phyloP scores from a whole-genome alignment of 1,140 invertebrate genomes.

The Neodiprion lecontei region DNA sequence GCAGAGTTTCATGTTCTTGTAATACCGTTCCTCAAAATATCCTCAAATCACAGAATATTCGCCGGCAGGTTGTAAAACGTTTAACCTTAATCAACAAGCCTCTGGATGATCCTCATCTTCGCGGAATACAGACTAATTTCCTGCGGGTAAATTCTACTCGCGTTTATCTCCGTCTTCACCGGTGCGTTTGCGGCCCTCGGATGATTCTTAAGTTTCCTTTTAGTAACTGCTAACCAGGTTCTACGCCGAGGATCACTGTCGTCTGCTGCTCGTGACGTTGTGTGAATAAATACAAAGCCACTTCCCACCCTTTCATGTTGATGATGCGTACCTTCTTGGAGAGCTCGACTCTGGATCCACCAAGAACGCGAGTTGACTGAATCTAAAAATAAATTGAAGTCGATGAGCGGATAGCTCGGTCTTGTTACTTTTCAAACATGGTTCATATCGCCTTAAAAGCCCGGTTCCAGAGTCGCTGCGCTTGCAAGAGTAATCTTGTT shows the following conservation, averaged over 20 bases:
- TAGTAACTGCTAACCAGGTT: conserved; percentile 29
- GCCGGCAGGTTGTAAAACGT: too few species aligned
- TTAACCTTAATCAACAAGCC: too few species aligned
- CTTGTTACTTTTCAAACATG: neutral
- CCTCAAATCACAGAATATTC: neutral
- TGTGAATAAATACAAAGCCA: conserved; percentile 46
- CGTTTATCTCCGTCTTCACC: too few species aligned
- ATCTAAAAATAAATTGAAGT: neutral
- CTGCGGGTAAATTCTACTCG: too few species aligned
- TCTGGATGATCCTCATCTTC: too few species aligned
- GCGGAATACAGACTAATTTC: too few species aligned
- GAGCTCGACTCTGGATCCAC: neutral
- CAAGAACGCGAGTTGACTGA: neutral
- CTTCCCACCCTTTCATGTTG: conserved; percentile 41
- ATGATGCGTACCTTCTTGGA: conserved; percentile 29
- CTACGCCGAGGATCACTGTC: conserved; percentile 34
- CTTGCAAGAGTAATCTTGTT: too few species aligned
- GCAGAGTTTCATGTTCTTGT: neutral
- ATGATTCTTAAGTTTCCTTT: conserved; percentile 47
- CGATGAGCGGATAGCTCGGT: too few species aligned
- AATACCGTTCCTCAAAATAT: neutral
- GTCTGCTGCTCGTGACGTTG: conserved; percentile 38
- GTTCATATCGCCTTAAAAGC: neutral
- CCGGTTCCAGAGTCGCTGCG: neutral
- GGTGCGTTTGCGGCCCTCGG: too few species aligned